A percentile compares a stretch with the other conserved stretches of the same genome.
phyloP scores from a whole-genome alignment of 2,888 invertebrate genomes.

The Lapara coniferarum region DNA sequence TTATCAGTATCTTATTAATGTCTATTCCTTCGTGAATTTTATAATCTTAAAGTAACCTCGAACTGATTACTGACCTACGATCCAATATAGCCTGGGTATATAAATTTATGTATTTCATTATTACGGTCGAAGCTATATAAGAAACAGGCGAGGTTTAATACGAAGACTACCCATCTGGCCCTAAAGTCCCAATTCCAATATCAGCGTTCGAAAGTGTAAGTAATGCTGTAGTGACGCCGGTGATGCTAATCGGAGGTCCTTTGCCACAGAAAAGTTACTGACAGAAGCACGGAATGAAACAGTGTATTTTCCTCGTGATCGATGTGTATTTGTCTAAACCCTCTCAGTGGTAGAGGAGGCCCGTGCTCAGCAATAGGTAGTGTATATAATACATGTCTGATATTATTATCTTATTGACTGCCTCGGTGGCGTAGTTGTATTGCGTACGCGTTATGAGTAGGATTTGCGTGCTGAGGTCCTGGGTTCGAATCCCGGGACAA shows the following conservation, averaged over 20 bases:
- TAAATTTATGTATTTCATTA: not conserved
- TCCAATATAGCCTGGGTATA: not conserved
- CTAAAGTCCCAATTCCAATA: conserved; percentile 27
- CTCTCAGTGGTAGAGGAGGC: too few relatives aligned
- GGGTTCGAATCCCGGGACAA: too few relatives aligned
- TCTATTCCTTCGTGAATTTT: too few relatives aligned
- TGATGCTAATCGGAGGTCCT: conserved; percentile 31
- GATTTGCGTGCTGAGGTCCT: too few relatives aligned
- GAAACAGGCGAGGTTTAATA: conserved; percentile 13
- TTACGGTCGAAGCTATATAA: not conserved
- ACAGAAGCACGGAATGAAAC: not conserved
- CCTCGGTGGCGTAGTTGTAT: too few relatives aligned
- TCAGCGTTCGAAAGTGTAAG: conserved; percentile 29
- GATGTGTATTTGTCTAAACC: not conserved
- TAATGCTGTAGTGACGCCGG: conserved; percentile 27
- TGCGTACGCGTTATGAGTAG: too few relatives aligned
- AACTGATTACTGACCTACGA: too few relatives aligned
- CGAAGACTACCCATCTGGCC: conserved; percentile 18
- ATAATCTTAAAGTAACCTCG: too few relatives aligned
- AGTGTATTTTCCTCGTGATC: not conserved
- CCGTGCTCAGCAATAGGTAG: too few relatives aligned
- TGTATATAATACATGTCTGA: too few relatives aligned
- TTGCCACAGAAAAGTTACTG: conserved; percentile 5
- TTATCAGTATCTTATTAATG: too few relatives aligned
- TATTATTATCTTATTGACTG: too few relatives aligned